These are phyloP conservation scores for Philonicus albiceps DNA, from an alignment of 2,888 invertebrate genomes.

Conservation along the genomic window DNA sequence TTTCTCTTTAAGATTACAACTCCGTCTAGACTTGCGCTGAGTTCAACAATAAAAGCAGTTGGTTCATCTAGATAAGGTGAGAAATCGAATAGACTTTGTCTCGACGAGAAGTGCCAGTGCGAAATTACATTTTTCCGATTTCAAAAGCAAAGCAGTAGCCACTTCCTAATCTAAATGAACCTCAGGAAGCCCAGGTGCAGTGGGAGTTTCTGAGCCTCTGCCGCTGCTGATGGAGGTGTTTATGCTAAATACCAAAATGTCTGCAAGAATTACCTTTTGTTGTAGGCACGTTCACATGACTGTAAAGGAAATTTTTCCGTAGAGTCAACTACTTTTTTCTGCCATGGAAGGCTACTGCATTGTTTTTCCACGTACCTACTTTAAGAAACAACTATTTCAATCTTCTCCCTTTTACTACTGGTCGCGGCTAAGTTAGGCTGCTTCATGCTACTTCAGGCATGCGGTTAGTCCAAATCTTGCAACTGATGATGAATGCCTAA, in stretches of 20 bases:
- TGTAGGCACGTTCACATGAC: conserved; percentile 7
- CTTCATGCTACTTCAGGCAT: background rate
- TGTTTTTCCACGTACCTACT: conserved; percentile 4
- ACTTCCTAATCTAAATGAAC: background rate
- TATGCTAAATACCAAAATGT: conserved; percentile 35
- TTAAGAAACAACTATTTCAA: background rate
- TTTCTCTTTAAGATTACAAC: background rate
- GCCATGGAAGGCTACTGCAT: background rate
- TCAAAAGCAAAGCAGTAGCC: conserved; percentile 17
- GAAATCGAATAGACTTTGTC: background rate
- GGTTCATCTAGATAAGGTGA: conserved; percentile 10
- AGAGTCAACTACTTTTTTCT: background rate
- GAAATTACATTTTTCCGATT: background rate
- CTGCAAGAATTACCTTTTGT: background rate
- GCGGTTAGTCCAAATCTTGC: background rate
- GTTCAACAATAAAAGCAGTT: background rate
- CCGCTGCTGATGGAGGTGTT: background rate
- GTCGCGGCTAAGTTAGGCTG: background rate
- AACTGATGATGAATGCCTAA: conserved; percentile 22
- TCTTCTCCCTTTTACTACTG: background rate
- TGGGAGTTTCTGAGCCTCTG: background rate
- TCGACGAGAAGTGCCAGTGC: background rate
- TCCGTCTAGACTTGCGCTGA: background rate
- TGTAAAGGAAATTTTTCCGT: background rate
- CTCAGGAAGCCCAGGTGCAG: background rate